Evolutionary conservation across 2,113 vertebrate species (phyloP).

Genomic region (Speoplatyrhinus poulsoni): DNA sequence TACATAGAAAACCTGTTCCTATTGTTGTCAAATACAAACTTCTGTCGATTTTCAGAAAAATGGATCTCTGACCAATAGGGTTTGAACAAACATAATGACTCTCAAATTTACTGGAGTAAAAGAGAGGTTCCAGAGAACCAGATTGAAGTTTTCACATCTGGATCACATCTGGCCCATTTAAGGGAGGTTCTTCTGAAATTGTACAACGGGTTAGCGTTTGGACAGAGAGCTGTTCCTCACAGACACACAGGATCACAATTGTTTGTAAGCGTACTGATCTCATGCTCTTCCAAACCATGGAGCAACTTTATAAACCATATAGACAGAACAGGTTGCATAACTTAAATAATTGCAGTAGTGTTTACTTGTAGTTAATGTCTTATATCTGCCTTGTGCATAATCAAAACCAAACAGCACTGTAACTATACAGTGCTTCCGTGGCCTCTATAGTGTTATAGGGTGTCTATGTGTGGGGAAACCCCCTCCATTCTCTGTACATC

Average conservation of each 20-base stretch:
- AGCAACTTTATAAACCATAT: conserved; percentile 9
- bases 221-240: conserved; percentile 18
- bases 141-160: conserved; percentile 77
- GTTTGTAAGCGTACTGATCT: conserved; percentile 48
- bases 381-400: not conserved
- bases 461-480: conserved; percentile 31
- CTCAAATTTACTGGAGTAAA: conserved; percentile 64
- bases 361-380: not conserved
- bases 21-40: conserved; percentile 14
- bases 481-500: conserved; percentile 59
- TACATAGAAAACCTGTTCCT: conserved; percentile 6
- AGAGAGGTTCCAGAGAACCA: conserved; percentile 61
- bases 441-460: conserved; percentile 11
- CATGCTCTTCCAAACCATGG: not conserved
- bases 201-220: too few species aligned
- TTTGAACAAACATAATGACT: conserved; percentile 65
- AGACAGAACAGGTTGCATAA: not conserved
- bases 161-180: conserved; percentile 73
- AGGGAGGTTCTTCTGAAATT: conserved; percentile 50
- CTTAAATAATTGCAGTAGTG: not conserved
- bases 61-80: conserved; percentile 42
- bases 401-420: not conserved
- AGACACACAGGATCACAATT: conserved; percentile 33
- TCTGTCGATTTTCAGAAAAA: conserved; percentile 74
- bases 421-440: not conserved